Base-by-base conservation (phyloP, 1,140 invertebrate genomes). In the Trinorchestia longiramus region DNA sequence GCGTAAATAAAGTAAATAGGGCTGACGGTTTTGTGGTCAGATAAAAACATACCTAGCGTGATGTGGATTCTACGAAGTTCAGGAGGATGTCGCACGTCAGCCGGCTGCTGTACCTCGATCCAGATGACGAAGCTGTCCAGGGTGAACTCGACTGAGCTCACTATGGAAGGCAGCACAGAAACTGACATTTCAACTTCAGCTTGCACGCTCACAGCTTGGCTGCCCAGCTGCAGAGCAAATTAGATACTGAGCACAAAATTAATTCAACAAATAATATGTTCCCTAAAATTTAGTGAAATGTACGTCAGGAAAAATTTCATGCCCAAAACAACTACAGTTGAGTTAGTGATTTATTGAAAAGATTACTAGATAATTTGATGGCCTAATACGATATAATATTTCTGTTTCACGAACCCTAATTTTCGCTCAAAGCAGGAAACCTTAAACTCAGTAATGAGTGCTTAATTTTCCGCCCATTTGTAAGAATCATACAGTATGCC, bases 71-170 rank as follows among this genome's bases (percentile, higher is more conserved):
- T 44, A 8, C 92, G 92, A 4, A 94, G 43, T 36, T 94, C 43
- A 11, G 92, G 92, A 19, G 92, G 92, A 94, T 94, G 92, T 45
- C 92, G 43, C 3, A 94, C 44, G 44, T 94, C 92, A 6, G 92
- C 92, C 4, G 92, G 28, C 44, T 94, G 92, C 92, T 94, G 92
- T 44, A 40, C 92, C 92, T 94, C 92, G 8, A 94, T 44, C 92
- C 92, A 94, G 3, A 94, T 40, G 44, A 15, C 6, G 92, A 94
- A 45, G 92, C 92, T 94, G 92, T 94, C 92, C 43, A 94, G 92
- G 41, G 92, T 45, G 92, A 94, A 94, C 23, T 94, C 44, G 41
- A 94, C 41, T 6, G 40, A 45, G 43, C 8, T 94, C 43, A 0
- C 11, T 0, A 47, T 47, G 92, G 92, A 45, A 6, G 92, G 92